Percentiles rank a stretch among this genome's conserved stretches.
Evolutionary conservation across 2,888 invertebrate genomes (phyloP).

Genomic region (Laothoe populi): DNA sequence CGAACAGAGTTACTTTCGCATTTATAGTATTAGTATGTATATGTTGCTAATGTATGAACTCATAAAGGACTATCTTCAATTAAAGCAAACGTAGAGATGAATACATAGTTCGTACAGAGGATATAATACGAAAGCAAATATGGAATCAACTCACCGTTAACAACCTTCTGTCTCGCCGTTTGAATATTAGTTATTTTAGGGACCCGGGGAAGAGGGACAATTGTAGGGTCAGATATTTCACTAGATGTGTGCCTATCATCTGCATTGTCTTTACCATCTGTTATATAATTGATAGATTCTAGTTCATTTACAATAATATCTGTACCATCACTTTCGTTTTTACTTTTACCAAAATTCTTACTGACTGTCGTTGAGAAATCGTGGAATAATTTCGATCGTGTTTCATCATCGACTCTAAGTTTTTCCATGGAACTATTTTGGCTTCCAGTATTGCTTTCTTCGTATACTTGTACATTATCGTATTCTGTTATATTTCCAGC

Average conservation of each 20-base stretch:
- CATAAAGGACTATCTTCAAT: not conserved
- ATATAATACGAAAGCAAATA: conserved; percentile 22
- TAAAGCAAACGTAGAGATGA: not conserved
- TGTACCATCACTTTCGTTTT: conserved; percentile 33
- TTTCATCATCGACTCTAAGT: conserved; percentile 67
- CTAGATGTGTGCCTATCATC: not conserved
- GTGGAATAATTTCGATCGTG: conserved; percentile 67
- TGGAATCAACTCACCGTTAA: conserved; percentile 54
- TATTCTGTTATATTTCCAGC: conserved; percentile 7
- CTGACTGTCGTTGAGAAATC: conserved; percentile 74
- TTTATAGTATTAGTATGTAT: too few species aligned
- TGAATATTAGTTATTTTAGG: conserved; percentile 41
- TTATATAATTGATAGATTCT: conserved; percentile 27
- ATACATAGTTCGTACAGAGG: conserved; percentile 16
- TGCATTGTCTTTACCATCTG: not conserved
- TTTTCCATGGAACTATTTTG: conserved; percentile 64
- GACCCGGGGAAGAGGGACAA: conserved; percentile 32
- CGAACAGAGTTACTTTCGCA: too few species aligned
- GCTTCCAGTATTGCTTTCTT: conserved; percentile 18
- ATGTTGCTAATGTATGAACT: not conserved
- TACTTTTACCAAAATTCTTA: conserved; percentile 43
- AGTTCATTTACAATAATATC: conserved; percentile 44
- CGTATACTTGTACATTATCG: conserved; percentile 26
- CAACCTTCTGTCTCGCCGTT: conserved; percentile 49
- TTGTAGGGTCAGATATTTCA: conserved; percentile 45